phyloP scores from a whole-genome alignment of 2,113 vertebrate species.

The Paraplagusia blochii region DNA sequence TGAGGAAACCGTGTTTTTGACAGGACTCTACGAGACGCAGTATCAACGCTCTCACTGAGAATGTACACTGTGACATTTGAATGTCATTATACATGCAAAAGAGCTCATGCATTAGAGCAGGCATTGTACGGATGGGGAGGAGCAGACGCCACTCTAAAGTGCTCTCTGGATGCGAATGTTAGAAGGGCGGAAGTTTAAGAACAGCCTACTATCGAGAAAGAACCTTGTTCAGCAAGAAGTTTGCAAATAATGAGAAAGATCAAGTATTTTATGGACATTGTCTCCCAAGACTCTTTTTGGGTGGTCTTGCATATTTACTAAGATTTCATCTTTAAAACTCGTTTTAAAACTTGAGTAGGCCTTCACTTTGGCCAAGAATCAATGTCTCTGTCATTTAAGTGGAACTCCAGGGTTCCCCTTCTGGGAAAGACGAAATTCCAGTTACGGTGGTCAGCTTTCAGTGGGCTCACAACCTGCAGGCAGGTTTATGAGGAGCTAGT shows the following conservation, averaged over 20 bases:
- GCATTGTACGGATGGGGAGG: not conserved
- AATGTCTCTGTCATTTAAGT: too few species aligned
- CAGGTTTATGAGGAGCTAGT: too few species aligned
- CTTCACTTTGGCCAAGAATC: too few species aligned
- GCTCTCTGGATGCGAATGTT: slow-evolving; percentile 25
- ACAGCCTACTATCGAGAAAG: slow-evolving; percentile 3
- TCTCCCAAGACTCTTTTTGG: too few species aligned
- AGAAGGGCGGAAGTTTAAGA: slow-evolving; percentile 26
- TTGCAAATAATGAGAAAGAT: slow-evolving; percentile 9
- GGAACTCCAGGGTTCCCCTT: too few species aligned
- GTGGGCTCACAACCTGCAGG: too few species aligned
- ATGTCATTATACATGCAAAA: slow-evolving; percentile 16
- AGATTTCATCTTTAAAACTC: too few species aligned
- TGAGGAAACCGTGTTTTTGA: slow-evolving; percentile 7
- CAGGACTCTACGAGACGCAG: slow-evolving; percentile 1
- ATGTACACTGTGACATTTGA: slow-evolving; percentile 21
- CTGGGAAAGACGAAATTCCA: too few species aligned
- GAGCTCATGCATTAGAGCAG: slow-evolving; percentile 11
- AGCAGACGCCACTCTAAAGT: slow-evolving; percentile 19
- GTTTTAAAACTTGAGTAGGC: too few species aligned
- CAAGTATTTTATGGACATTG: too few species aligned
- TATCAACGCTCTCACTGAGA: not conserved
- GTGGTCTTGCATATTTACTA: too few species aligned
- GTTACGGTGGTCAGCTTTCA: too few species aligned
- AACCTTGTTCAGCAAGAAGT: slow-evolving; percentile 9